Evolutionary conservation across 2,797 vertebrate genomes (phyloP).

Genomic region (Accipiter badius): DNA sequence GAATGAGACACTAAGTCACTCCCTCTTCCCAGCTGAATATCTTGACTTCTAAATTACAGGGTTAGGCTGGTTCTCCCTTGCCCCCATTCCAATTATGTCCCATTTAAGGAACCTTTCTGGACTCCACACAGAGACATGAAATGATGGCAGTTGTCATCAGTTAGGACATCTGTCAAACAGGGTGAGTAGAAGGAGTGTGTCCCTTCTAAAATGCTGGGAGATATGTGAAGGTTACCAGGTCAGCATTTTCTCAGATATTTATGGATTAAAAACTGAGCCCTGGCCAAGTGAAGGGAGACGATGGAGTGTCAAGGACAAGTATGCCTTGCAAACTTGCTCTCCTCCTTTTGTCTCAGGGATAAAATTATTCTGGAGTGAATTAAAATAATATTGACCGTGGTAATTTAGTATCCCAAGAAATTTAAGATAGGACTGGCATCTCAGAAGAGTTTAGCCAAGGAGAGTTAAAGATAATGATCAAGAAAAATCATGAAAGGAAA

Average conservation of each 20-base stretch:
- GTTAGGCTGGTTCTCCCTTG: not conserved
- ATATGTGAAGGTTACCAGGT: constrained; percentile 33
- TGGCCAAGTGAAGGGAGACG: not conserved
- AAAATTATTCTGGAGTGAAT: not conserved
- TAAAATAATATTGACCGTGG: not conserved
- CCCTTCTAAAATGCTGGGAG: constrained; percentile 33
- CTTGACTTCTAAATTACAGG: not conserved
- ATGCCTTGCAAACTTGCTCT: not conserved
- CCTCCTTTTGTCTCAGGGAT: not conserved
- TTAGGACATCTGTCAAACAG: constrained; percentile 18
- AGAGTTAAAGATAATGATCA: not conserved
- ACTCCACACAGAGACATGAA: not conserved
- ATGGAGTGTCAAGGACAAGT: constrained; percentile 26
- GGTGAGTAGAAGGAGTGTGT: not conserved
- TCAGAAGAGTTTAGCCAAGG: not conserved
- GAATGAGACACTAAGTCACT: not conserved
- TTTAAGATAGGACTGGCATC: not conserved
- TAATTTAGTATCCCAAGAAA: not conserved
- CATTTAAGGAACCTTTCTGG: not conserved
- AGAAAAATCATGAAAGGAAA: not conserved
- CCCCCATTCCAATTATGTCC: not conserved
- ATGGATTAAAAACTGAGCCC: constrained; percentile 40
- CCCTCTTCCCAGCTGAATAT: not conserved
- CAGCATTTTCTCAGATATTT: constrained; percentile 54
- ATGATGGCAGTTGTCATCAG: constrained; percentile 12